Conservation (phyloP, 2,888 invertebrate genomes). For the Strigamia transsilvanica region DNA sequence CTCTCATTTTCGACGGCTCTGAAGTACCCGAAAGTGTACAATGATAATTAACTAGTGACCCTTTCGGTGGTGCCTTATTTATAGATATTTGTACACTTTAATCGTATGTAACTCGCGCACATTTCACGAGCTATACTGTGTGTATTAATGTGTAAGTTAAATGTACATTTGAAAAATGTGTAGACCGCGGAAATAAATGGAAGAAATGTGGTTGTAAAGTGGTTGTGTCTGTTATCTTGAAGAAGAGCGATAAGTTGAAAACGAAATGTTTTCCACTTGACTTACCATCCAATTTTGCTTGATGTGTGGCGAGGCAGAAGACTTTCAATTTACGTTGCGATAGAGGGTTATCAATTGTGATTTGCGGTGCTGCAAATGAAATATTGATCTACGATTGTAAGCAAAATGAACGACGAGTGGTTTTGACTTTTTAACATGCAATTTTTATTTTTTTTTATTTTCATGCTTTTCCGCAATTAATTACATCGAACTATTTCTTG, state of each 20-base stretch:
- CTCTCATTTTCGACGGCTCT: constrained; percentile 68
- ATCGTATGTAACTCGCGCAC: background rate
- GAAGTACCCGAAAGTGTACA: constrained; percentile 59
- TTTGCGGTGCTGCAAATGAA: constrained; percentile 35
- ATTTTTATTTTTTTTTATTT: constrained; percentile 14
- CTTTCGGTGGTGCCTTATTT: background rate
- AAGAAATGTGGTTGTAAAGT: background rate
- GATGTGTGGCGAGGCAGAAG: constrained; percentile 15
- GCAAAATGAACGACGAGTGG: background rate
- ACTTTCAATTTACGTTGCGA: constrained; percentile 40
- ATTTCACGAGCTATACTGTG: too few species aligned
- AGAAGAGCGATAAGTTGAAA: constrained; percentile 35
- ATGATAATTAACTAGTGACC: background rate
- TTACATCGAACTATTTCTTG: constrained; percentile 26
- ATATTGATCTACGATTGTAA: constrained; percentile 23
- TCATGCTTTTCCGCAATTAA: background rate
- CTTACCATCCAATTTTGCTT: constrained; percentile 36
- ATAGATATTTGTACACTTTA: constrained; percentile 1
- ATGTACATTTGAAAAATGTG: background rate
- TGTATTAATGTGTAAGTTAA: background rate
- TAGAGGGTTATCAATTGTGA: constrained; percentile 35
- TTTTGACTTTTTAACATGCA: constrained; percentile 17
- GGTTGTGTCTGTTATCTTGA: background rate
- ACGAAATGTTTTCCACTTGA: constrained; percentile 32
- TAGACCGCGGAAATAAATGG: background rate